phyloP scores from a whole-genome alignment of 2,113 vertebrate genomes.

The Hemibagrus wyckioides region DNA sequence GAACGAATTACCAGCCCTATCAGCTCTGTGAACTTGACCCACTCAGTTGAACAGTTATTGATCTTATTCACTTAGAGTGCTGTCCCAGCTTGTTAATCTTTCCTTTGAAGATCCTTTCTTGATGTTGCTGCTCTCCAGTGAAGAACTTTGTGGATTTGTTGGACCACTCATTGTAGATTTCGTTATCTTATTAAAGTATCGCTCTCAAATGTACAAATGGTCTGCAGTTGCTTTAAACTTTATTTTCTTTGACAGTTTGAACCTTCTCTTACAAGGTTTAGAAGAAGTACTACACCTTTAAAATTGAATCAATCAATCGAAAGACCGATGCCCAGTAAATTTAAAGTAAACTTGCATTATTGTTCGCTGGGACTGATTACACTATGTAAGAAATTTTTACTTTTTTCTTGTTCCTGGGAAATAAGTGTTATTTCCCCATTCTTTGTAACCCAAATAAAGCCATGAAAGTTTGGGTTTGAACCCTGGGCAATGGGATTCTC shows the following conservation, averaged over 20 bases:
- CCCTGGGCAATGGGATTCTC: no score
- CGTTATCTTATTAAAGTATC: background rate
- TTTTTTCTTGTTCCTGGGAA: no score
- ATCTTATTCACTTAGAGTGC: background rate
- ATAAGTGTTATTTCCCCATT: no score
- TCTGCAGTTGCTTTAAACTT: background rate
- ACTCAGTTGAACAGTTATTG: background rate
- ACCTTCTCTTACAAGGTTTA: background rate
- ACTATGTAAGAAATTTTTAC: no score
- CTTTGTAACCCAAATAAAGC: no score
- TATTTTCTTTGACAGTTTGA: background rate
- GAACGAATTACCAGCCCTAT: background rate
- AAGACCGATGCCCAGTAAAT: background rate
- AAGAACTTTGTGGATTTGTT: background rate
- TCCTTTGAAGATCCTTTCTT: background rate
- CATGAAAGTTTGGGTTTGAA: no score
- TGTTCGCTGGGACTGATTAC: background rate
- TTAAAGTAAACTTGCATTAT: background rate
- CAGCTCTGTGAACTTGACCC: background rate
- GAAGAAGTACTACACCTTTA: background rate
- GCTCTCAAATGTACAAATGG: background rate
- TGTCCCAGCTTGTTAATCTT: background rate
- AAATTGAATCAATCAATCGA: background rate
- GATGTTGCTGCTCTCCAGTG: background rate
- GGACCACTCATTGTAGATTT: background rate